phyloP scores from a whole-genome alignment of 2,113 vertebrate genomes.

The Apaloderma vittatum region DNA sequence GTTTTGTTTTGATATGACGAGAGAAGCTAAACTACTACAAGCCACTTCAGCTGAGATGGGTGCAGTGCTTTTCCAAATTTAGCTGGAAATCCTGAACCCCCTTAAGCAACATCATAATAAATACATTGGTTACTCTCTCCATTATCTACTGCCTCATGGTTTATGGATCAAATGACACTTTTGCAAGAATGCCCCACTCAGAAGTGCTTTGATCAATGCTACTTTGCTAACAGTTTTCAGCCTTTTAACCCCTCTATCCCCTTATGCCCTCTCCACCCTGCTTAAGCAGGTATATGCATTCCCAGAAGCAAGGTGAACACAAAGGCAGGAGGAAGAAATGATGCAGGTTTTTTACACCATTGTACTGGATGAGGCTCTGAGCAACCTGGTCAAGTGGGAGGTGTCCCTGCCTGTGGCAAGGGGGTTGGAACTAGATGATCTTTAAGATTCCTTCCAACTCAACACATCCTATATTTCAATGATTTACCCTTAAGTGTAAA shows the following conservation, averaged over 20 bases:
- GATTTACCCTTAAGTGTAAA: neutral
- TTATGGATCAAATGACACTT: accelerated
- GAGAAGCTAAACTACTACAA: neutral
- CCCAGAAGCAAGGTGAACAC: neutral
- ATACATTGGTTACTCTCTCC: neutral
- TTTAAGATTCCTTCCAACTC: too few species aligned
- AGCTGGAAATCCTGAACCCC: neutral
- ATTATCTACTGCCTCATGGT: neutral
- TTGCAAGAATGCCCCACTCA: neutral
- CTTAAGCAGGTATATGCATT: neutral
- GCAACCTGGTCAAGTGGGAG: too few species aligned
- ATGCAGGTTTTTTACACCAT: neutral
- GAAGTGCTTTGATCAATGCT: neutral
- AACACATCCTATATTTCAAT: too few species aligned
- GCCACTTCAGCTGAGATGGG: neutral
- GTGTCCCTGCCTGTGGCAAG: too few species aligned
- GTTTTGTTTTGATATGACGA: neutral
- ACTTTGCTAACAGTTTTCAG: neutral
- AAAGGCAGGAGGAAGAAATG: neutral
- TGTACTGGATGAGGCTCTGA: too few species aligned
- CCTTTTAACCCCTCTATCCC: neutral
- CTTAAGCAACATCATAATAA: neutral
- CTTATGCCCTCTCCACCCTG: neutral
- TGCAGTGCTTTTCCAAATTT: neutral
- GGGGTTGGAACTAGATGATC: too few species aligned